Base-by-base conservation (phyloP, 37 sponge, comb jelly and placozoan species). In the Bolinopsis microptera region DNA sequence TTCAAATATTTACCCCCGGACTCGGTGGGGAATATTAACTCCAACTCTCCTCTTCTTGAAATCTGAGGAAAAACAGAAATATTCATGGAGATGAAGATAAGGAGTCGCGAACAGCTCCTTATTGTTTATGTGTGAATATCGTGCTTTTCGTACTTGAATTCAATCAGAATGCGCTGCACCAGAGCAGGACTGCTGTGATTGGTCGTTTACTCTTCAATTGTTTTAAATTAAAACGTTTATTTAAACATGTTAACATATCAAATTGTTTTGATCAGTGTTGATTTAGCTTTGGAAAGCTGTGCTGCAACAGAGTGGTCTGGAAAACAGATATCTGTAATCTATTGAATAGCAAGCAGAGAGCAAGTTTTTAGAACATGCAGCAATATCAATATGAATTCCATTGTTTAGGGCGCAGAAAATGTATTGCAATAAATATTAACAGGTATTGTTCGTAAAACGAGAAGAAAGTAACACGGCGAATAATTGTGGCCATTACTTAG, bases 21-120 rank as follows among this genome's bases (percentile, higher is more conserved):
- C 61, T 86, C 90, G 26, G 41, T 41, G 9, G 90, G 90, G 30
- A 41, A 86, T 21, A 86, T 18, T 38, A 86, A 48, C 28, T 86
- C 90, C 18, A 86, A 41, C 30, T 86, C 90, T 0, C 90, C 90
- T n/a, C 61, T 38, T 25, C 90, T 24, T 3, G 90, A 39, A 3
- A 86, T 39, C 90, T 86, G 90, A 5, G 61, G 30, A 13, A 48
- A 48, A 13, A 48, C 13, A n/a, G n/a, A n/a, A n/a, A n/a, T n/a
- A n/a, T n/a, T n/a, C n/a, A n/a, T n/a, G 61, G 61, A 48, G 61
- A 48, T 48, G 61, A 48, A 48, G 61, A 48, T 5, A 48, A 48
- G 61, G 13, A 48, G 13, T 13, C 13, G 13, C 13, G 61, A 48
- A 48, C 61, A 48, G 13, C 5, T 48, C 61, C 13, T 18, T 48